phyloP scores from a whole-genome alignment of 2,888 invertebrate genomes.

The Hyposoter didymator region DNA sequence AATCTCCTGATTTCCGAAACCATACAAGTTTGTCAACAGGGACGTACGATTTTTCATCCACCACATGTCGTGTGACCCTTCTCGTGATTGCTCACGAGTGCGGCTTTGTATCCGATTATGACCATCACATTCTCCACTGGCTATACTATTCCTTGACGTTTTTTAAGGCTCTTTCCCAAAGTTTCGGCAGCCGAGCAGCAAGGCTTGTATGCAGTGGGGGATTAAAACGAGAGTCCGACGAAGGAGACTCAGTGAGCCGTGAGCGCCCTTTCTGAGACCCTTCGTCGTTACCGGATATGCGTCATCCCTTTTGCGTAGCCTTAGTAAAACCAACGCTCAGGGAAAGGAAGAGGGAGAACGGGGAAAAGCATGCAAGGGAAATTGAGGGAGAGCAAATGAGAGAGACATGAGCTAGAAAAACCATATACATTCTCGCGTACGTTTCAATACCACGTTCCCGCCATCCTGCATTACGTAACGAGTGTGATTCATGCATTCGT shows the following conservation, averaged over 20 bases:
- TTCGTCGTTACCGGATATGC: slow-evolving; percentile 60
- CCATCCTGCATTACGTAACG: slow-evolving; percentile 29
- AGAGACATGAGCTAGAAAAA: slow-evolving; percentile 33
- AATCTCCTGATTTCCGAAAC: slow-evolving; percentile 55
- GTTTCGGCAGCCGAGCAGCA: not conserved
- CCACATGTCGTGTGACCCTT: not conserved
- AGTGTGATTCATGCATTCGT: slow-evolving; percentile 55
- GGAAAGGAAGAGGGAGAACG: not conserved
- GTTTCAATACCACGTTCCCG: slow-evolving; percentile 24
- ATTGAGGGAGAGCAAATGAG: slow-evolving; percentile 1
- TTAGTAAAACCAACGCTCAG: slow-evolving; percentile 38
- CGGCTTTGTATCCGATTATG: slow-evolving; percentile 13
- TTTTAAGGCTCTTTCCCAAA: not conserved
- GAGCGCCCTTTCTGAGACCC: slow-evolving; percentile 38
- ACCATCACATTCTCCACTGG: not conserved
- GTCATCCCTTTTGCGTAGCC: slow-evolving; percentile 62
- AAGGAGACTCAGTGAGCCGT: slow-evolving; percentile 36
- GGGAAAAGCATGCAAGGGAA: not conserved
- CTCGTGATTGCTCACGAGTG: slow-evolving; percentile 21
- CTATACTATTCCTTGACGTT: not conserved
- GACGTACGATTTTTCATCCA: not conserved
- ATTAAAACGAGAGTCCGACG: slow-evolving; percentile 29
- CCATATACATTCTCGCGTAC: slow-evolving; percentile 18
- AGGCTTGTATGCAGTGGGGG: slow-evolving; percentile 13
- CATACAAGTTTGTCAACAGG: slow-evolving; percentile 39